Evolutionary conservation across 2,888 invertebrate species (phyloP).

Genomic region (Plutella xylostella): DNA sequence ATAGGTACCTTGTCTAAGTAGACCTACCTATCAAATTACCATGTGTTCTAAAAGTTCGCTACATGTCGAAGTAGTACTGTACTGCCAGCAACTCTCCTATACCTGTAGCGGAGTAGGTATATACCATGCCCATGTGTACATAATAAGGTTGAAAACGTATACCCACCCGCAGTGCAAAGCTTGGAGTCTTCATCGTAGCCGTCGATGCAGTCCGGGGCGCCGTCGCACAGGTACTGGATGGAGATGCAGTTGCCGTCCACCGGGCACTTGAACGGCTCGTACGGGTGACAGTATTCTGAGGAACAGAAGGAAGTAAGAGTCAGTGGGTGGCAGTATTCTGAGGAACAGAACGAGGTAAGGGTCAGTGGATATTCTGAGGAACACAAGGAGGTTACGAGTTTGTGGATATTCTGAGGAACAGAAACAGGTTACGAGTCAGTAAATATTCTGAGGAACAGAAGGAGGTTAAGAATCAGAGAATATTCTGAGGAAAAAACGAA

Average conservation of each 20-base stretch:
- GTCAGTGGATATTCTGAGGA: conserved; percentile 40
- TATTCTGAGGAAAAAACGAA: conserved; percentile 36
- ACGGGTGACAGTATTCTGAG: conserved; percentile 84
- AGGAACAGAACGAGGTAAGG: not conserved
- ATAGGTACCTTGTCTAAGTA: no score
- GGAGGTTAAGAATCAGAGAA: no score
- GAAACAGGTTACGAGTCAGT: not conserved
- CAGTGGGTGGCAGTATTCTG: conserved; percentile 74
- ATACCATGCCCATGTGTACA: no score
- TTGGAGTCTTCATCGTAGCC: conserved; percentile 96
- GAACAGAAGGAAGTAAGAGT: not conserved
- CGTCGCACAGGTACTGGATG: conserved; percentile 96
- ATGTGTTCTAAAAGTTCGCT: no score
- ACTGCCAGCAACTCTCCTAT: no score
- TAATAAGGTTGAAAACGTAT: no score
- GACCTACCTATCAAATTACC: no score
- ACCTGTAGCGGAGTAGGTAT: no score
- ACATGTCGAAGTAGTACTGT: no score
- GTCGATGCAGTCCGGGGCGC: conserved; percentile 90
- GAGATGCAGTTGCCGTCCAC: conserved; percentile 95
- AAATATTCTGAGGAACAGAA: conserved; percentile 38
- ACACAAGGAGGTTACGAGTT: not conserved
- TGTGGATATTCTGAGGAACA: conserved; percentile 47
- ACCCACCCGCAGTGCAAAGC: conserved; percentile 92
- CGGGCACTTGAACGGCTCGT: conserved; percentile 97